Evolutionary conservation across 2,113 vertebrate species (phyloP).

Genomic region (Riparia riparia): DNA sequence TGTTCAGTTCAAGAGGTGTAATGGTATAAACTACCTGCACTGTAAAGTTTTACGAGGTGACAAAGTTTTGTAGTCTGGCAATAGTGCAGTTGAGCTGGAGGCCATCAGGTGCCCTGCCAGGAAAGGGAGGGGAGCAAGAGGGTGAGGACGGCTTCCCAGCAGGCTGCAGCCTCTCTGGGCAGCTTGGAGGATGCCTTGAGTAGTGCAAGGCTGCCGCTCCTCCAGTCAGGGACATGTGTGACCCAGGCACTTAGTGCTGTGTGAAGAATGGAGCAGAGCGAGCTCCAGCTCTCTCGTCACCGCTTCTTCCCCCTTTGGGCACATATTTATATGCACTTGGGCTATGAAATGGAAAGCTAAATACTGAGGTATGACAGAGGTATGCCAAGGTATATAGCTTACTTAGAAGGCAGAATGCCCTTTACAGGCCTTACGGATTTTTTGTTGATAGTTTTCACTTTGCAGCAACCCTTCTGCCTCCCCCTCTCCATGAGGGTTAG

Average conservation of each 20-base stretch:
- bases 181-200: neutral
- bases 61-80: conserved; percentile 44
- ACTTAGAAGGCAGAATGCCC: neutral
- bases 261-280: neutral
- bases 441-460: neutral
- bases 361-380: neutral
- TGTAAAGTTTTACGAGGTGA: conserved; percentile 52
- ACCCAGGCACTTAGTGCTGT: neutral
- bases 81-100: neutral
- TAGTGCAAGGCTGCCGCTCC: neutral
- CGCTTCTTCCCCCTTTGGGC: neutral
- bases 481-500: neutral
- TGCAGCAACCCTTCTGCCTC: neutral
- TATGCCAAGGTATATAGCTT: accelerated
- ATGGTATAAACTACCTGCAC: conserved; percentile 1
- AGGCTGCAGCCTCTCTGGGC: neutral
- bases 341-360: neutral
- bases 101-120: neutral
- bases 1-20: conserved; percentile 23
- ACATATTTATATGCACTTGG: neutral
- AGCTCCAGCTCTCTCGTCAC: neutral
- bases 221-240: neutral
- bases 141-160: neutral
- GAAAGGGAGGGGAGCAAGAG: neutral
- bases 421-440: neutral